Conservation (phyloP, 2,113 vertebrate species). For the Erythrolamprus reginae region DNA sequence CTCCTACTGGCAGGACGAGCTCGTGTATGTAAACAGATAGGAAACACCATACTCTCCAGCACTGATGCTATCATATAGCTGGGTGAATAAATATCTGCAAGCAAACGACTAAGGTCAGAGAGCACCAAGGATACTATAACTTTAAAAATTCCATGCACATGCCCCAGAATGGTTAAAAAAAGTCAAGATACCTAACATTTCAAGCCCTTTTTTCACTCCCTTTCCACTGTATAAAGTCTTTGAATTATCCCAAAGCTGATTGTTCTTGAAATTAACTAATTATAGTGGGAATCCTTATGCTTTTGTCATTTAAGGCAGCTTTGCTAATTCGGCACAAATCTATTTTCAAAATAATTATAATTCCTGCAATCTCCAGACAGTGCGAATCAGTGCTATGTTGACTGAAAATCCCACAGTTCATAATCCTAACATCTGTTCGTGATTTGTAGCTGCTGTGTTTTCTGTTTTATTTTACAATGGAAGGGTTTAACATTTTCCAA, state of each 20-base stretch:
- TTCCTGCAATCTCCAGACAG: neutral
- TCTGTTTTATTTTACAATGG: no score
- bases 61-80: neutral
- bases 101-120: neutral
- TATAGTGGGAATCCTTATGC: neutral
- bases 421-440: neutral
- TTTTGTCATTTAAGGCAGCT: neutral
- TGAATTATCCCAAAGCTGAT: neutral
- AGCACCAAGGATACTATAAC: neutral
- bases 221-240: neutral
- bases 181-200: neutral
- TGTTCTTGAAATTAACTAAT: neutral
- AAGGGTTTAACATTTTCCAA: no score
- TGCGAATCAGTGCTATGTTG: neutral
- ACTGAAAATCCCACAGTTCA: neutral
- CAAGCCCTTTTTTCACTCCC: neutral
- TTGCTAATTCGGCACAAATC: neutral
- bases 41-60: neutral
- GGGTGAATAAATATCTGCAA: neutral
- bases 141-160: neutral
- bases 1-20: neutral
- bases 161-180: no score
- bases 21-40: neutral
- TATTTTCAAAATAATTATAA: neutral
- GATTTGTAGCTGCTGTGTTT: no score